phyloP scores from a whole-genome alignment of 2,888 invertebrate species.

The Acholoe squamosa region DNA sequence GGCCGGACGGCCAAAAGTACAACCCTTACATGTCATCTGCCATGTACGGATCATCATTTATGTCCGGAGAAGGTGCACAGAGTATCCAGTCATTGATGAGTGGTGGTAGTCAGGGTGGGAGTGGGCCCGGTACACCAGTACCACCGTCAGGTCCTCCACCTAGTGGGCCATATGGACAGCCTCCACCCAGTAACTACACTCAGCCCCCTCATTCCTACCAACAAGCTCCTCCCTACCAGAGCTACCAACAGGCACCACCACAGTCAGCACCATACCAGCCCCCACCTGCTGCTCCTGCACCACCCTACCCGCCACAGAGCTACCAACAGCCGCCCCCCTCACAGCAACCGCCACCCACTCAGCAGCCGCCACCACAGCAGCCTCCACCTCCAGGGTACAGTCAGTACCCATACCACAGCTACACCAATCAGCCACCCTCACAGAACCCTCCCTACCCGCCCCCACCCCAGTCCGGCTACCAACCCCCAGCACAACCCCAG shows the following conservation, averaged over 20 bases:
- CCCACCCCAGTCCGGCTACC: slow-evolving; percentile 63
- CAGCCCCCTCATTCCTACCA: slow-evolving; percentile 52
- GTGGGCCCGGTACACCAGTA: slow-evolving; percentile 45
- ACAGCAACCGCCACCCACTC: slow-evolving; percentile 35
- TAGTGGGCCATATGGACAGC: slow-evolving; percentile 45
- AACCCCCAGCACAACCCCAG: slow-evolving; percentile 25
- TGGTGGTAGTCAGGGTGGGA: slow-evolving; percentile 67
- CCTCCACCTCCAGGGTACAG: slow-evolving; percentile 25
- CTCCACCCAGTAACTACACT: slow-evolving; percentile 49
- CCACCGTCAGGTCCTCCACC: slow-evolving; percentile 22
- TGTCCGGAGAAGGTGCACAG: slow-evolving; percentile 81
- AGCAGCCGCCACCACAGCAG: not conserved
- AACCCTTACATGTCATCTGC: slow-evolving; percentile 79
- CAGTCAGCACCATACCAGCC: slow-evolving; percentile 30
- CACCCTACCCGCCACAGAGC: slow-evolving; percentile 47
- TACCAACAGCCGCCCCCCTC: slow-evolving; percentile 53
- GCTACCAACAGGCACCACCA: slow-evolving; percentile 59
- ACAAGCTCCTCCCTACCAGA: slow-evolving; percentile 58
- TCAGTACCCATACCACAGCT: slow-evolving; percentile 67
- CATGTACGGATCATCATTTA: slow-evolving; percentile 81
- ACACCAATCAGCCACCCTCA: slow-evolving; percentile 65
- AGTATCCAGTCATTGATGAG: slow-evolving; percentile 80
- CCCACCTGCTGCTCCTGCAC: not conserved
- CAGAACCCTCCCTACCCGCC: slow-evolving; percentile 69
- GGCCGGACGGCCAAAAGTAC: slow-evolving; percentile 51